Conservation (phyloP, 2,797 vertebrate species). For the Platyrinchus mystaceus region DNA sequence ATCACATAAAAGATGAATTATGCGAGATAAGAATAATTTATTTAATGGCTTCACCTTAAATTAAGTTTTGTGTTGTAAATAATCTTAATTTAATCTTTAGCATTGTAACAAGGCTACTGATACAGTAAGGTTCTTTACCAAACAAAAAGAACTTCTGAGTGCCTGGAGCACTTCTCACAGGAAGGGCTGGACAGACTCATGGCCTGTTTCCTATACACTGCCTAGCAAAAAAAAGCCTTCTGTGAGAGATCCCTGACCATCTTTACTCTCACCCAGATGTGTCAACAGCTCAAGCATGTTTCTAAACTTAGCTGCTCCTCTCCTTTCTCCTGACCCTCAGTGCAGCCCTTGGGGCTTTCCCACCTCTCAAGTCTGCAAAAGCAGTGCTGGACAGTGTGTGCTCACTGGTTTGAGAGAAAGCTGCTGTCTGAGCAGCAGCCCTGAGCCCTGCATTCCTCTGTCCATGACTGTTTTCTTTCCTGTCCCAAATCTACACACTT, state of each 20-base stretch:
- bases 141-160: neutral
- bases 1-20: neutral
- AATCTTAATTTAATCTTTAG: neutral
- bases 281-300: neutral
- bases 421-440: neutral
- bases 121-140: neutral
- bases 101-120: neutral
- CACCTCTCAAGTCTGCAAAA: neutral
- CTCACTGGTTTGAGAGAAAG: neutral
- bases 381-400: neutral
- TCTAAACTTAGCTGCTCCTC: neutral
- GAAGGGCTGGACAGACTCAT: neutral
- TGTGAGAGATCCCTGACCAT: neutral
- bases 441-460: neutral
- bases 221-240: neutral
- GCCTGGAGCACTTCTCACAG: neutral
- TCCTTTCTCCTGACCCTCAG: neutral
- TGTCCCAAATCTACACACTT: neutral
- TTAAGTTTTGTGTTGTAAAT: neutral
- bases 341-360: neutral
- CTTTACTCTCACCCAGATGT: neutral
- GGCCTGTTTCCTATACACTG: neutral
- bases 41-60: conserved; percentile 7
- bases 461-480: neutral
- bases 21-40: neutral